Evolutionary conservation across 2,113 vertebrate genomes (phyloP), one percentile per base, ranked within the genome.

Genomic region (Macrotus californicus): DNA sequence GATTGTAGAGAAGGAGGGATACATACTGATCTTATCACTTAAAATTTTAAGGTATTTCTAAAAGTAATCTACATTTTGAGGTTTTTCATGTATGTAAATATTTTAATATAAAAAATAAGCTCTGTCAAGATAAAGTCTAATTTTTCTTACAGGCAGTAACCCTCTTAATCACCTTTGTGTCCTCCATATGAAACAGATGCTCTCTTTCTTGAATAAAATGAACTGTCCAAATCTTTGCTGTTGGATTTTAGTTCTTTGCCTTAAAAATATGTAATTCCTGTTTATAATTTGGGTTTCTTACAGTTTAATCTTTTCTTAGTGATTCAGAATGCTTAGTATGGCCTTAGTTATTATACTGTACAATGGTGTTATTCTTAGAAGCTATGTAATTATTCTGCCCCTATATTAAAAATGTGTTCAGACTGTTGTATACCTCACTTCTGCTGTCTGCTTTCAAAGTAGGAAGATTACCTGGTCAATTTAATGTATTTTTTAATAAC

Each of bases 131-230:
- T 90, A 94, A 26, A 48, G 18, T 77, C 29, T 77, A 52, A 52
- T 77, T 77, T 77, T 92, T 88, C 73, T 92, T 82, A 67, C 0
- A 85, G 18, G 34, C 36, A 59, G 0, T 93, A 80, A 73, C 84
- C 21, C 16, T 91, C 9, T 87, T 85, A 70, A 3, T 90, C 31
- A 79, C 70, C 39, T 84, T 86, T 89, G 12, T 89, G 11, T 36
- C 12, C 8, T 75, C 14, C n/a, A 4, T 72, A 67, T 24, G 72
- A 54, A 94, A 26, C 19, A 94, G 36, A 3, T 70, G 14, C 18
- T 76, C 15, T 79, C 94, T 89, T 91, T 86, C 73, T 89, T 94
- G 10, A 89, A 64, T 90, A 64, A 94, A 54, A 89, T 73, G 22
- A 82, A 94, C 56, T 96, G 4, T 21, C 16, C 36, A 80, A 54